Evolutionary conservation across 2,113 vertebrate genomes (phyloP), one percentile per base, ranked within the genome.

Genomic region (Toxotes chatareus): DNA sequence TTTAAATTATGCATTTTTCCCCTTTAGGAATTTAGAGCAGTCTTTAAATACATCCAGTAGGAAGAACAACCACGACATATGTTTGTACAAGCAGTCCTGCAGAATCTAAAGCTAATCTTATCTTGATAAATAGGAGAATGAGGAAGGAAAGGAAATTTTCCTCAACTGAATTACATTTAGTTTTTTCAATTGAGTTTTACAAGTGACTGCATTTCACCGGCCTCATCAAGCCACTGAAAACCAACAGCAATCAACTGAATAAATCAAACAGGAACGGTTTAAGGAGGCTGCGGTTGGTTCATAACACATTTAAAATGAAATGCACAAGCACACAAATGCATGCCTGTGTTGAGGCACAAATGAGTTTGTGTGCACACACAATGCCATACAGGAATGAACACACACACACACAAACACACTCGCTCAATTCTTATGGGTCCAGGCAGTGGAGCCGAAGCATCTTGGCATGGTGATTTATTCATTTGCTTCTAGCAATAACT

Each of bases 391-490:
- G 12, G 63, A 40, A 76, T 31, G 55, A 10, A 60, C 56, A 42
- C 68, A 61, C 49, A 7, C 53, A 32, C 36, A 19, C 71, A 75
- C 31, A 55, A 56, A n/a, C 72, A 76, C 36, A 60, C 27, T 27
- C 27, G 27, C 70, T 49, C 34, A 49, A 11, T 63, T 67, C 31
- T 82, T 72, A 55, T 60, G 57, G 68, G 84, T 68, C 53, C 27
- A 55, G 63, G 70, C 77, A 47, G 49, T 56, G 46, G 53, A 85
- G 75, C 42, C 16, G 51, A 84, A 83, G 65, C 71, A 78, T 85
- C 67, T 79, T 79, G 80, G 71, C 81, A 85, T 75, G 63, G 83
- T 90, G 85, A 93, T 90, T 91, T 91, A 92, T 91, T 89, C 68
- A 91, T 89, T 86, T 92, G 88, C 80, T 76, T 87, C 71, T 32